Evolutionary conservation across 2,113 vertebrate genomes (phyloP).

Genomic region (Heterotis niloticus): DNA sequence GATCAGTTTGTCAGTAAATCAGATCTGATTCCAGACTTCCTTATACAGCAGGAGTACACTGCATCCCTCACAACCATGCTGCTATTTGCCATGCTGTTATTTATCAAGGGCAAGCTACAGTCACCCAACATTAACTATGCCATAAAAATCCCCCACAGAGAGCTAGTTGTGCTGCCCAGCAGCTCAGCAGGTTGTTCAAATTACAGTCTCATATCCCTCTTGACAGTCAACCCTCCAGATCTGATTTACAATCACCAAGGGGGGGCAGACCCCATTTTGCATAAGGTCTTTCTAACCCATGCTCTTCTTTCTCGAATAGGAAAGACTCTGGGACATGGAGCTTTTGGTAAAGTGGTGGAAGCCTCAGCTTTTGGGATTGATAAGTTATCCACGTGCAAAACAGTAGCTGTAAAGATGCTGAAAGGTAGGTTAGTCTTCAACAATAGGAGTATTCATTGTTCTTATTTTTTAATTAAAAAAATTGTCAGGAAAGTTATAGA

Average conservation of each 20-base stretch:
- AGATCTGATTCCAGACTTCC: not conserved
- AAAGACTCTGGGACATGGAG: slow-evolving; percentile 90
- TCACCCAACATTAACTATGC: slow-evolving; percentile 42
- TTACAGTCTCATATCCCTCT: slow-evolving; percentile 46
- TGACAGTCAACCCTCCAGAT: slow-evolving; percentile 39
- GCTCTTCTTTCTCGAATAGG: slow-evolving; percentile 58
- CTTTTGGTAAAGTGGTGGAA: slow-evolving; percentile 92
- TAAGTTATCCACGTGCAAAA: slow-evolving; percentile 93
- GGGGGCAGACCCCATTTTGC: slow-evolving; percentile 35
- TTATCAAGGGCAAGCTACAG: slow-evolving; percentile 43
- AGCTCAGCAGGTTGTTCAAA: slow-evolving; percentile 51
- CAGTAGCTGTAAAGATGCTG: slow-evolving; percentile 93
- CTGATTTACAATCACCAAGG: slow-evolving; percentile 36
- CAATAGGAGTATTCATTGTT: not conserved
- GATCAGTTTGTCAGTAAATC: not conserved
- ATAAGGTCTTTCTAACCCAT: slow-evolving; percentile 40
- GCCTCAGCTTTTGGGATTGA: slow-evolving; percentile 92
- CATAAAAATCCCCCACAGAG: slow-evolving; percentile 42
- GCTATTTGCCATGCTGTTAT: slow-evolving; percentile 40
- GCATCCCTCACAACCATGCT: slow-evolving; percentile 33
- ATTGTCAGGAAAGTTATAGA: no score
- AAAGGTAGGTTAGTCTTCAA: slow-evolving; percentile 69
- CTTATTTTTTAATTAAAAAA: no score
- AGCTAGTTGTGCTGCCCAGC: slow-evolving; percentile 35
- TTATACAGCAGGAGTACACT: slow-evolving; percentile 29